phyloP scores from a whole-genome alignment of 2,113 vertebrate species.

The Eonycteris spelaea region DNA sequence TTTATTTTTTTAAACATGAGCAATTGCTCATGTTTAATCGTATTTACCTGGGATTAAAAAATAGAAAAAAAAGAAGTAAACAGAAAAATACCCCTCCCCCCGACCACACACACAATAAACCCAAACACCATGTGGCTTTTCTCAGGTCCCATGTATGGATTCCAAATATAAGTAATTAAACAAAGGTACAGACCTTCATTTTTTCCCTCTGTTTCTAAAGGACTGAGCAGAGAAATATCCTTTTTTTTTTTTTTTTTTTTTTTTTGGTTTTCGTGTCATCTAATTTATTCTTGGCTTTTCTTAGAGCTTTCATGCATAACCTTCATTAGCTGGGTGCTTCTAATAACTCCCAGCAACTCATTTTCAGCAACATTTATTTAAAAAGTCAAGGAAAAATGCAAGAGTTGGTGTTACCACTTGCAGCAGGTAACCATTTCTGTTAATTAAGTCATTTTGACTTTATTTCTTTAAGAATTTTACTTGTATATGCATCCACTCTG shows the following conservation, averaged over 20 bases:
- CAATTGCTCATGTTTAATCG: not conserved
- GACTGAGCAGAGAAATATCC: not conserved
- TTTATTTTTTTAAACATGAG: not conserved
- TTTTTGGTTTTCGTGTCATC: not conserved
- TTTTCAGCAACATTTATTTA: not conserved
- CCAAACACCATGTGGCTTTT: not conserved
- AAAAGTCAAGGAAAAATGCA: not conserved
- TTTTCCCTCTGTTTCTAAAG: not conserved
- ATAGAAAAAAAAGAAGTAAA: not conserved
- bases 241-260: not conserved
- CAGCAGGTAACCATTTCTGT: not conserved
- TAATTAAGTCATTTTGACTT: constrained; percentile 58
- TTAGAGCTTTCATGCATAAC: constrained; percentile 36
- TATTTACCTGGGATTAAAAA: not conserved
- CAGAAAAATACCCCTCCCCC: not conserved
- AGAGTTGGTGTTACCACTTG: not conserved
- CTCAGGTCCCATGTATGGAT: not conserved
- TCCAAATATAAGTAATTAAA: not conserved
- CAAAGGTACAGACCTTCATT: not conserved
- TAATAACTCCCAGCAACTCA: not conserved
- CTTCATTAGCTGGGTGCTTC: not conserved
- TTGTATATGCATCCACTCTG: constrained; percentile 45
- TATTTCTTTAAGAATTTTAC: constrained; percentile 35
- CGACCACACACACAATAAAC: not conserved
- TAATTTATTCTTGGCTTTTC: not conserved